A percentile compares a stretch with the other conserved stretches of the same genome.
phyloP scores from a whole-genome alignment of 64 coral and sea anemone species.

The Orbicella faveolata region DNA sequence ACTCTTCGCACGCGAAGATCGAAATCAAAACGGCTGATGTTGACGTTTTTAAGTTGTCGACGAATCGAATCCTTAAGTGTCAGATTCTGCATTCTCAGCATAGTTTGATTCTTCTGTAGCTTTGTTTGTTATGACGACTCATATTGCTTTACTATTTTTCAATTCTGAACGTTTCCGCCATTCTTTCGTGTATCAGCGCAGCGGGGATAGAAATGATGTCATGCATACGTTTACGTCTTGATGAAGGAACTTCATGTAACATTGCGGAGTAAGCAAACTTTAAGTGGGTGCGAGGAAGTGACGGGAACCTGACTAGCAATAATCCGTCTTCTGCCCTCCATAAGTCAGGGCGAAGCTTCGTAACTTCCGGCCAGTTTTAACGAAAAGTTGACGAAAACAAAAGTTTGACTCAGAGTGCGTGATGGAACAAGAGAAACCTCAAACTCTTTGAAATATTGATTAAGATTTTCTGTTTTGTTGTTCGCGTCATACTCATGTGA shows the following conservation, averaged over 20 bases:
- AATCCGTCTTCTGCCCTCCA: background rate
- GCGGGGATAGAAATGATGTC: conserved; percentile 25
- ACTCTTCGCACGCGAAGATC: background rate
- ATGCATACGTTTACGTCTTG: background rate
- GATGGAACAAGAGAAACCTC: background rate
- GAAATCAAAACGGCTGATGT: background rate
- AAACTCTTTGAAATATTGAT: background rate
- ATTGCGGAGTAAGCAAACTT: background rate
- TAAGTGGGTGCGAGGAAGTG: background rate
- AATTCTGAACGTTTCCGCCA: conserved; percentile 25
- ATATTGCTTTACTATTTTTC: conserved; percentile 12
- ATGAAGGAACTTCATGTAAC: background rate
- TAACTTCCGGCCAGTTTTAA: background rate
- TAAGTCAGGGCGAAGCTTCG: background rate
- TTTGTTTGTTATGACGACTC: conserved; percentile 25
- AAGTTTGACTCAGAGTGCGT: no score
- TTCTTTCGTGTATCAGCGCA: background rate
- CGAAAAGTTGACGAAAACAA: background rate
- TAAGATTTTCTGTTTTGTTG: background rate
- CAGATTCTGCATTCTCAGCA: conserved; percentile 2
- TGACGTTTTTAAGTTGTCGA: conserved; percentile 4
- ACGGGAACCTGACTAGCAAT: background rate
- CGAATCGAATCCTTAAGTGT: background rate
- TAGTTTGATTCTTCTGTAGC: background rate
- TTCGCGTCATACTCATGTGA: background rate